These are phyloP conservation scores for Spinus olivaceus DNA, from an alignment of 2,797 vertebrate genomes.

Conservation along the genomic window DNA sequence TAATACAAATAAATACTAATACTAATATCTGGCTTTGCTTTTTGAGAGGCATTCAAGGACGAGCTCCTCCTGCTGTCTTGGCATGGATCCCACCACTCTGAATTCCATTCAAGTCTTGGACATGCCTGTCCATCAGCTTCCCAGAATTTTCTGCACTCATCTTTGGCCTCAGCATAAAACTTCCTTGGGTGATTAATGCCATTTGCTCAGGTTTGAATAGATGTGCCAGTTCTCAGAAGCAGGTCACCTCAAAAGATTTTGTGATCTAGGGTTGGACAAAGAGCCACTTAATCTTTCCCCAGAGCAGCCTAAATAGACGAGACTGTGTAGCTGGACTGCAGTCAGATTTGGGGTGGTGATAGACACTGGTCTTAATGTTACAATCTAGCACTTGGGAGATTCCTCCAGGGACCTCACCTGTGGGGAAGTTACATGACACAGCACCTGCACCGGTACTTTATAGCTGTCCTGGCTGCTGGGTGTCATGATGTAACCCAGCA, in stretches of 20 bases:
- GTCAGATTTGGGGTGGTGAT: background rate
- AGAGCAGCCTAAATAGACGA: background rate
- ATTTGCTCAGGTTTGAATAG: background rate
- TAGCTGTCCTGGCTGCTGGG: background rate
- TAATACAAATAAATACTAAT: background rate
- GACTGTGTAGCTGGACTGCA: background rate
- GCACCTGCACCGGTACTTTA: background rate
- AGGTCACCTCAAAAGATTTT: background rate
- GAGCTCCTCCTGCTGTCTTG: background rate
- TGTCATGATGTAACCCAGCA: background rate
- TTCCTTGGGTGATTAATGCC: background rate
- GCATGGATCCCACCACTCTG: background rate
- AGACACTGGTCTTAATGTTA: background rate
- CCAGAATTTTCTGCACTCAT: background rate
- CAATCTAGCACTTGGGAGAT: background rate
- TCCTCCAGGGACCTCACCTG: background rate
- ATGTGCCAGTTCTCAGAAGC: background rate
- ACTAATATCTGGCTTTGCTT: background rate
- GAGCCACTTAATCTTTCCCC: background rate
- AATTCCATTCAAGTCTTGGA: background rate
- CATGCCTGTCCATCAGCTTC: background rate
- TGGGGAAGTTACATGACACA: background rate
- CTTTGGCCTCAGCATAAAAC: background rate
- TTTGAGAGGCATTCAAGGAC: background rate
- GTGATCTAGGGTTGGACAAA: background rate